phyloP scores from a whole-genome alignment of 2,888 invertebrate species.

The Anorthoa munda region DNA sequence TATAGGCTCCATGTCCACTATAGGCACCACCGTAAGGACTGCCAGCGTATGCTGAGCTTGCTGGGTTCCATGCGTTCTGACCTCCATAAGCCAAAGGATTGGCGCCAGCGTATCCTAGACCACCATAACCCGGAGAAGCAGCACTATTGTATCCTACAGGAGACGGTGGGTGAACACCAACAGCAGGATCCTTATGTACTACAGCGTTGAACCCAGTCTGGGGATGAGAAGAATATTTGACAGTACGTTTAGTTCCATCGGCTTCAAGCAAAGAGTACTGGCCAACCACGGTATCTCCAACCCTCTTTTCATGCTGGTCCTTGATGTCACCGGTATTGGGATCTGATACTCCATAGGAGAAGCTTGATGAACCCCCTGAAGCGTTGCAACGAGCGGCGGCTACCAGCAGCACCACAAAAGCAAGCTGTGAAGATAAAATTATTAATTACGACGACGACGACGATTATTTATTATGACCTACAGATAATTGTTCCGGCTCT shows the following conservation, averaged over 20 bases:
- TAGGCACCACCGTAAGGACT: constrained; percentile 10
- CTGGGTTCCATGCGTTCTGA: constrained; percentile 50
- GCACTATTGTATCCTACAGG: constrained; percentile 85
- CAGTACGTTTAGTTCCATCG: constrained; percentile 91
- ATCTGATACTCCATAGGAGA: constrained; percentile 82
- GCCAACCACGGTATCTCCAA: constrained; percentile 91
- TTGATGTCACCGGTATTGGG: constrained; percentile 82
- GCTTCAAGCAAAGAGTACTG: constrained; percentile 87
- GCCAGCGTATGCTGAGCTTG: constrained; percentile 7
- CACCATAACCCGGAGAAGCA: constrained; percentile 61
- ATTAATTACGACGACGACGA: too few species aligned
- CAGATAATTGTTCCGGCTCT: too few species aligned
- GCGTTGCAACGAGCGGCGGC: constrained; percentile 75
- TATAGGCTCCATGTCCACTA: constrained; percentile 35
- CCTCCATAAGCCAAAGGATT: constrained; percentile 58
- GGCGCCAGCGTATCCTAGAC: constrained; percentile 75
- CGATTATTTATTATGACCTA: too few species aligned
- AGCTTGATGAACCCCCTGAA: constrained; percentile 76
- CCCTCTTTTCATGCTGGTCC: constrained; percentile 90
- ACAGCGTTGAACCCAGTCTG: constrained; percentile 81
- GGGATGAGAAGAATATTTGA: constrained; percentile 88
- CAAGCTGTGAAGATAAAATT: constrained; percentile 74
- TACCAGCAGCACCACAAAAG: constrained; percentile 75
- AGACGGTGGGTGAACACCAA: constrained; percentile 64
- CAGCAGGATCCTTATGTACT: constrained; percentile 78